Evolutionary conservation across 2,888 invertebrate species (phyloP), one percentile per base, ranked within the genome.

Genomic region (Plagodis dolabraria): DNA sequence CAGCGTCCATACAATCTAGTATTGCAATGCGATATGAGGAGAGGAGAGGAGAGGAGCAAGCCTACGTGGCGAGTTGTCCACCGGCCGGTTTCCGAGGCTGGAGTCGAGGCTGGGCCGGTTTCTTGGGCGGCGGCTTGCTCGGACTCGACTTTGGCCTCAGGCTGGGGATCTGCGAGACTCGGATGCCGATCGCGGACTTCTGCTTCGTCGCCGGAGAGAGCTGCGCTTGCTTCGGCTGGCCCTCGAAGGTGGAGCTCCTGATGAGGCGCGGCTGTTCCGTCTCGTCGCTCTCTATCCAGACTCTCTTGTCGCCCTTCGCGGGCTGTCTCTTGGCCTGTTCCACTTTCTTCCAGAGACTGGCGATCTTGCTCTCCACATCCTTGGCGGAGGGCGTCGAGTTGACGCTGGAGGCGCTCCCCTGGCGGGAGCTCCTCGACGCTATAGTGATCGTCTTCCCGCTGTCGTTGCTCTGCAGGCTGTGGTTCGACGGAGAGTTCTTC

Each of bases 321-420:
- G 87, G 93, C 66, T 93, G 93, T 58, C 93, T 94, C 68, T 95
- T 95, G 43, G 89, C 94, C 59, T 95, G 95, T 72, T 96, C 96
- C 0, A 96, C 96, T 78, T 94, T 95, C 75, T 96, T 96, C 97
- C 97, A 97, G 11, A 97, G 83, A 73, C 94, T 96, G 0, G 97
- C 96, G 54, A 97, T 96, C 82, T 96, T 96, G 80, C 97, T 97
- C 9, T 96, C 95, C 0, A 95, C 94, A 66, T 96, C 95, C 83
- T 95, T 95, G 11, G 92, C 9, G 11, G 47, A 60, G 34, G 44
- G 89, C 11, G 54, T 54, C 7, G 94, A 94, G 78, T 95, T 95
- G 59, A 95, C 94, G 72, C 93, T 94, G 0, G 95, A 94, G 0
- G 87, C 85, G 75, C 91, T 92, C 9, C 93, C 89, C 57, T 85